Conservation (phyloP, 2,797 vertebrate species). For the Natrix natrix region DNA sequence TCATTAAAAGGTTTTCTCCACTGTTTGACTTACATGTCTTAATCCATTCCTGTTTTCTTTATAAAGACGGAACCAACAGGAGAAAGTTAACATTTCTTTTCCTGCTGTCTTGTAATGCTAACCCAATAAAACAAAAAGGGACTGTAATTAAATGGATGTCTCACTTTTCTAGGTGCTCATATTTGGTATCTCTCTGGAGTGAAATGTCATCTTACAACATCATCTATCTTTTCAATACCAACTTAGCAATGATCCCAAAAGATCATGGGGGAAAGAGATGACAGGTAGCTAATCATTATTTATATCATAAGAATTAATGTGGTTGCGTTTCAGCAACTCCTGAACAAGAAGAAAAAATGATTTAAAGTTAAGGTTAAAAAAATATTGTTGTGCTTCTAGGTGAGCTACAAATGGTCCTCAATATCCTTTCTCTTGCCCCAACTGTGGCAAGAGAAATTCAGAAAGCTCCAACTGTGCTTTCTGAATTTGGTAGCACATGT, state of each 20-base stretch:
- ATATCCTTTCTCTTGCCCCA: background rate
- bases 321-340: background rate
- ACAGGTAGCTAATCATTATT: background rate
- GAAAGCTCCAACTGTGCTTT: background rate
- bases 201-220: background rate
- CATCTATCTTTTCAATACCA: constrained; percentile 3
- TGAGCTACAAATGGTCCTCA: background rate
- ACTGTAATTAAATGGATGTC: background rate
- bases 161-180: constrained; percentile 13
- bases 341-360: background rate
- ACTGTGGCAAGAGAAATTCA: too few species aligned
- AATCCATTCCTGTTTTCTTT: constrained; percentile 48
- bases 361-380: background rate
- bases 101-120: constrained; percentile 34
- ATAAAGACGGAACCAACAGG: constrained; percentile 23
- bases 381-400: background rate
- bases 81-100: constrained; percentile 34
- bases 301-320: background rate
- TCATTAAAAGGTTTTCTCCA: constrained; percentile 45
- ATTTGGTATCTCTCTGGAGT: background rate
- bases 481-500: background rate
- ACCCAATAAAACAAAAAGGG: constrained; percentile 8
- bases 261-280: background rate
- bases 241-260: background rate
- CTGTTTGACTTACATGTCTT: constrained; percentile 42